phyloP scores from a whole-genome alignment of 2,113 vertebrate species.

The Synodontis membranacea region DNA sequence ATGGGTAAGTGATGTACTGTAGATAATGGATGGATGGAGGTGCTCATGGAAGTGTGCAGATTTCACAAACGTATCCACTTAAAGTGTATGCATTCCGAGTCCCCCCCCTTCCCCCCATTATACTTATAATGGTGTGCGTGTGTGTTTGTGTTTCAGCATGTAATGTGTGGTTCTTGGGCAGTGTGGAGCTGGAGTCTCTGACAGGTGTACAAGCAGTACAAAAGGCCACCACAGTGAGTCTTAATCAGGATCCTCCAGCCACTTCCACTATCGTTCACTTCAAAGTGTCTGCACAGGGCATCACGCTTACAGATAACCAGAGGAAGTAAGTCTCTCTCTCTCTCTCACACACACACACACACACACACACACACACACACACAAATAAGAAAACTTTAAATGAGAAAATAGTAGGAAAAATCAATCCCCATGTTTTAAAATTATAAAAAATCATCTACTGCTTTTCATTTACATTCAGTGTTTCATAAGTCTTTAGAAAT shows the following conservation, averaged over 20 bases:
- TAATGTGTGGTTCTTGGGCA: conserved; percentile 95
- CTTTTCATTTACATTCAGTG: not conserved
- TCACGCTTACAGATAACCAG: conserved; percentile 96
- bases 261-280: conserved; percentile 89
- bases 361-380: not conserved
- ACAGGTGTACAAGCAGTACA: conserved; percentile 92
- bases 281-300: conserved; percentile 93
- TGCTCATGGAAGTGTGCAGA: not conserved
- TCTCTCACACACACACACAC: conserved; percentile 2
- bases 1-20: too few relatives aligned
- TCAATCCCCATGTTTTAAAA: too few relatives aligned
- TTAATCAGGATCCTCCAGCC: conserved; percentile 79
- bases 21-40: too few relatives aligned
- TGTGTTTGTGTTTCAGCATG: conserved; percentile 75
- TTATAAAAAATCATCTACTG: too few relatives aligned
- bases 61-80: too few relatives aligned
- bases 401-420: too few relatives aligned
- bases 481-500: not conserved
- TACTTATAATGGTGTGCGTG: too few relatives aligned
- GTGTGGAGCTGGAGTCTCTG: conserved; percentile 89
- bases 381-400: too few relatives aligned
- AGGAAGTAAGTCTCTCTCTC: conserved; percentile 82
- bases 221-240: conserved; percentile 81
- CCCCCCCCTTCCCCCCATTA: too few relatives aligned
- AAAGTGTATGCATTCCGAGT: too few relatives aligned